Base-by-base conservation (phyloP, 2,113 vertebrate species). In the Piaya cayana region DNA sequence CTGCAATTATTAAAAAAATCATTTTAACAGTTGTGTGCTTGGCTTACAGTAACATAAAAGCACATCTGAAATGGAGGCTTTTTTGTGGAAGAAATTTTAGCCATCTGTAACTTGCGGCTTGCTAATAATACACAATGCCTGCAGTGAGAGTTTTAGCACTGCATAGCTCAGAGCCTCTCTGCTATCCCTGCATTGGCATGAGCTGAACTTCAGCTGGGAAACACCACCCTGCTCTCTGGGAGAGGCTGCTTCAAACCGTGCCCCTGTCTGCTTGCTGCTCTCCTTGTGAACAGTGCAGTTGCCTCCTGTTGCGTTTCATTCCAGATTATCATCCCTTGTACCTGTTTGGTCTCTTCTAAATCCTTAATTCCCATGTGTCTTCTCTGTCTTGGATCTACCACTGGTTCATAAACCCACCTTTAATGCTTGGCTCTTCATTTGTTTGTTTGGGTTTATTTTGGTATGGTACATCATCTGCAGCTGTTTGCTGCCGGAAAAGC, bases 11-110 rank as follows among this genome's bases (percentile, higher is more conserved):
- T 74, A 4, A 82, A 82, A 75, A 88, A 49, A 17, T 85, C 8
- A 56, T 90, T 94, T 42, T 56, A 92, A 32, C 60, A 64, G 49
- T 75, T 88, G 60, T 52, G 32, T 36, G 36, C 75, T 94, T 88
- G 81, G 37, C 67, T 80, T 80, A 26, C 8, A 78, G 93, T 47
- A 82, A 63, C 30, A 59, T 47, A 74, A 80, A 85, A 83, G 60
- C 47, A 77, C 58, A 34, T 85, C 71, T 90, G 59, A 94, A 69
- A 53, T 5, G 36, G 42, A 90, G 55, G 34, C 67, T 93, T 85
- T 80, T 42, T 67, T 74, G 50, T 14, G 8, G 67, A 70, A 78
- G 52, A 71, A 21, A 23, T 64, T 95, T 77, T 74, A 88, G 75
- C 75, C 59, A 30, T 71, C 82, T 79, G 49, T 91, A 93, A 63